A percentile compares a stretch with the other conserved stretches of the same genome.
Conservation (phyloP, 2,113 vertebrate species). For the Poecile atricapillus region DNA sequence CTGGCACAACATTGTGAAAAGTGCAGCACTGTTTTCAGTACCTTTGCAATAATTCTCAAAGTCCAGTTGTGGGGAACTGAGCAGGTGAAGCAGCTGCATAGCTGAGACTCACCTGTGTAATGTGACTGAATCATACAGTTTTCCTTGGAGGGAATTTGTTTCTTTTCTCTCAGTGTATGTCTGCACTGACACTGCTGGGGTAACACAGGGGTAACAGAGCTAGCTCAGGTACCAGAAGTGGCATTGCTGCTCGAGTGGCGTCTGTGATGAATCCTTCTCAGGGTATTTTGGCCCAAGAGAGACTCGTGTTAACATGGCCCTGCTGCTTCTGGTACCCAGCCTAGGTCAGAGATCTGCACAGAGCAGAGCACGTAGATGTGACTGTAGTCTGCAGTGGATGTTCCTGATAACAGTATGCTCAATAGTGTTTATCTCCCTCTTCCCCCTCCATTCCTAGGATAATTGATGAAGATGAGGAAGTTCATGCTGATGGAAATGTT, state of each 20-base stretch:
- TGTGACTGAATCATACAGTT: neutral
- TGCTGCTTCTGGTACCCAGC: constrained; percentile 43
- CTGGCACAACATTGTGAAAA: neutral
- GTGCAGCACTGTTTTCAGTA: neutral
- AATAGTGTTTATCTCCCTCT: constrained; percentile 61
- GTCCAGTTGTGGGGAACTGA: neutral
- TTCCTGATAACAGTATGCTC: constrained; percentile 37
- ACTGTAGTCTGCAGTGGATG: constrained; percentile 33
- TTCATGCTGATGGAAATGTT: constrained; percentile 73
- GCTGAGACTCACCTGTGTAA: neutral
- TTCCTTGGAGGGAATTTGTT: neutral
- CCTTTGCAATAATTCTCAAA: neutral
- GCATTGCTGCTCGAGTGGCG: neutral
- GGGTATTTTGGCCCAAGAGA: neutral
- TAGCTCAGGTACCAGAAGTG: constrained; percentile 44
- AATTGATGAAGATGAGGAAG: constrained; percentile 81
- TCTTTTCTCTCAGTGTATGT: neutral
- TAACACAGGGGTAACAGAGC: neutral
- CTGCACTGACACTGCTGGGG: neutral
- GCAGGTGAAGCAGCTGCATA: neutral
- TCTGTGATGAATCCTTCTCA: neutral
- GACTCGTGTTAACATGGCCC: neutral
- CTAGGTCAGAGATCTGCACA: neutral
- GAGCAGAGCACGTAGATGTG: neutral
- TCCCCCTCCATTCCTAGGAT: constrained; percentile 71